These are phyloP conservation scores for Maconellicoccus hirsutus DNA, from an alignment of 1,140 invertebrate species.

Conservation along the genomic window DNA sequence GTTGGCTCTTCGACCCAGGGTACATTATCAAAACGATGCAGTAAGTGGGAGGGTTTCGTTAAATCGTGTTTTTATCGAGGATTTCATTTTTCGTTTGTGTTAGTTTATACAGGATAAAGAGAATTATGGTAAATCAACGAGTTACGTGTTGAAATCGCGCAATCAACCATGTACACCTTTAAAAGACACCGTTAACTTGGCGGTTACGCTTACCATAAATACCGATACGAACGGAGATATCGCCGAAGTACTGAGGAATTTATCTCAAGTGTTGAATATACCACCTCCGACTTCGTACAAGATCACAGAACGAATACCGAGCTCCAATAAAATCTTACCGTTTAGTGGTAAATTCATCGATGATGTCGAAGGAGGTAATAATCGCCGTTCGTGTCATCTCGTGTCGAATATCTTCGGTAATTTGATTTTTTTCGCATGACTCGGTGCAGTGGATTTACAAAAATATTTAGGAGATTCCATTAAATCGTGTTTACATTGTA, in stretches of 20 bases:
- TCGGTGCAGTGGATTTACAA: conserved; percentile 71
- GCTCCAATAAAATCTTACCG: conserved; percentile 64
- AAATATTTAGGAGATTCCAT: conserved; percentile 75
- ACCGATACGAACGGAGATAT: conserved; percentile 85
- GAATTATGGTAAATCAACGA: conserved; percentile 29
- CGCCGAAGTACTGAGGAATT: conserved; percentile 71
- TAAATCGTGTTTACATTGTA: conserved; percentile 84
- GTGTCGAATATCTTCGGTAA: conserved; percentile 24
- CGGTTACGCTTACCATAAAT: conserved; percentile 81
- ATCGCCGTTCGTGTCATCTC: neutral
- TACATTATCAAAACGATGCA: conserved; percentile 18
- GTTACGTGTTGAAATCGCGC: conserved; percentile 23
- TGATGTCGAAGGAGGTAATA: conserved; percentile 59
- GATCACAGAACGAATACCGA: conserved; percentile 64
- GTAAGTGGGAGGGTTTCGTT: neutral
- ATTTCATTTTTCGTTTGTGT: neutral
- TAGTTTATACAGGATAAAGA: conserved; percentile 29
- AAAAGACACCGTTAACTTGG: conserved; percentile 71
- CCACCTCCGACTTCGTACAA: conserved; percentile 73
- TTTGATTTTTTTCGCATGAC: conserved; percentile 39
- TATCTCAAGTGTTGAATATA: conserved; percentile 84
- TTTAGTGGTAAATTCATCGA: conserved; percentile 71
- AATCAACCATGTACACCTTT: conserved; percentile 44
- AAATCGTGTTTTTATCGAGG: neutral
- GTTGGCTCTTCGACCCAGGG: conserved; percentile 50